A percentile compares a stretch with the other conserved stretches of the same genome.
These are phyloP conservation scores for Gandaritis pyraliata DNA, from an alignment of 2,888 invertebrate species.

Conservation along the genomic window DNA sequence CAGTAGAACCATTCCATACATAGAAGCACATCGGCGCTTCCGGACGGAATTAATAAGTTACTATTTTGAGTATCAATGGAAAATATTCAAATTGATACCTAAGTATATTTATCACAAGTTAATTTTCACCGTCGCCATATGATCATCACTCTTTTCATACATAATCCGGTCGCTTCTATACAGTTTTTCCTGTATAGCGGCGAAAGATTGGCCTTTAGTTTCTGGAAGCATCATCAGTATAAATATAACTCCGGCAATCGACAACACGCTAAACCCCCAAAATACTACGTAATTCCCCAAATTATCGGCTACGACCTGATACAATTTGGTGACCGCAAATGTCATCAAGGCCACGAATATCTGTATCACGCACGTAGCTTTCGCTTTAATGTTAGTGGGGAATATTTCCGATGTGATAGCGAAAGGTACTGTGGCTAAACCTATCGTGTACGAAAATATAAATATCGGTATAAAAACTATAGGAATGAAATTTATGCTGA, in stretches of 20 bases:
- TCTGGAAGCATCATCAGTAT: conserved; percentile 82
- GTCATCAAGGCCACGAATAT: conserved; percentile 85
- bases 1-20: conserved; percentile 8
- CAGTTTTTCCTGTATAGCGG: conserved; percentile 82
- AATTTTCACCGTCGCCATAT: conserved; percentile 67
- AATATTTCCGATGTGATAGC: conserved; percentile 87
- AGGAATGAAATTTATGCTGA: conserved; percentile 82
- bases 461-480: conserved; percentile 84
- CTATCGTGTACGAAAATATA: conserved; percentile 86
- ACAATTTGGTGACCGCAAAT: conserved; percentile 84
- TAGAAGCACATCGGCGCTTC: conserved; percentile 7
- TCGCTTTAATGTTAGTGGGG: conserved; percentile 86
- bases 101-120: conserved; percentile 49
- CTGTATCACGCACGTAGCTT: conserved; percentile 86
- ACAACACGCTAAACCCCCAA: conserved; percentile 81
- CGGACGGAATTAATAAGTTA: conserved; percentile 28
- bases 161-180: conserved; percentile 68
- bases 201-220: conserved; percentile 85
- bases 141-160: conserved; percentile 67
- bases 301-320: conserved; percentile 80
- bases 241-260: conserved; percentile 80
- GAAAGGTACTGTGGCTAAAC: conserved; percentile 86
- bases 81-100: conserved; percentile 18
- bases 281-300: conserved; percentile 82
- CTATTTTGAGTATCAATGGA: conserved; percentile 23